Evolutionary conservation across 2,797 vertebrate genomes (phyloP), one percentile per base, ranked within the genome.

Genomic region (Tolypeutes matacus): DNA sequence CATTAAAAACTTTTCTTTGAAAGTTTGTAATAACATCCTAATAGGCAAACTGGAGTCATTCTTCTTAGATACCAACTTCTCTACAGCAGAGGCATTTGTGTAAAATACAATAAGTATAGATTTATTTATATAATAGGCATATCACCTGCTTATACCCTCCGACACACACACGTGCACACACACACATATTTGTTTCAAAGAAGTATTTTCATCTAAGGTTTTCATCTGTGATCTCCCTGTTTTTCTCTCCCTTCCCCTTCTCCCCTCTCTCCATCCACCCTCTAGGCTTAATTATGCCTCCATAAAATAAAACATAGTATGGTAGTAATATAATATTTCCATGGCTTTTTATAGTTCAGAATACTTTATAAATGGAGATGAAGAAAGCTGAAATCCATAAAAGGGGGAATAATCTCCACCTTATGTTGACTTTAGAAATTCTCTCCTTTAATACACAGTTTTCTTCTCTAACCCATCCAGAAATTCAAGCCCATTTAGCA

Each of bases 1-100:
- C n/a, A 65, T 80, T 94, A 51, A 85, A 93, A 94, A 73, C 27
- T 75, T 77, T 31, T 91, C n/a, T 78, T 75, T 39, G 86, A 42
- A 87, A 56, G 27, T 91, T 83, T 85, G 73, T 80, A 60, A 72
- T 88, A 36, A 34, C 21, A 56, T 92, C 81, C n/a, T 34, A 51
- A 42, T 56, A 73, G 76, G 14, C 18, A 69, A 89, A 78, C 42
- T 3, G 36, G 69, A 80, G 29, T 81, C 29, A 65, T 78, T 86
- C 34, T 49, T 80, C 36, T 82, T 67, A 49, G 21, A 72, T 42
- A 20, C 1, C 27, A 56, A 1, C 20, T 5, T 81, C 27, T 72
- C 31, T 72, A 18, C 5, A 65, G 7, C 27, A 70, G 21, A 72
- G 9, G 1, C 5, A 69, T 89, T 77, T 69, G 9, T 46, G 0